Evolutionary conservation across 1,140 invertebrate genomes (phyloP).

Genomic region (Bombus turneri): DNA sequence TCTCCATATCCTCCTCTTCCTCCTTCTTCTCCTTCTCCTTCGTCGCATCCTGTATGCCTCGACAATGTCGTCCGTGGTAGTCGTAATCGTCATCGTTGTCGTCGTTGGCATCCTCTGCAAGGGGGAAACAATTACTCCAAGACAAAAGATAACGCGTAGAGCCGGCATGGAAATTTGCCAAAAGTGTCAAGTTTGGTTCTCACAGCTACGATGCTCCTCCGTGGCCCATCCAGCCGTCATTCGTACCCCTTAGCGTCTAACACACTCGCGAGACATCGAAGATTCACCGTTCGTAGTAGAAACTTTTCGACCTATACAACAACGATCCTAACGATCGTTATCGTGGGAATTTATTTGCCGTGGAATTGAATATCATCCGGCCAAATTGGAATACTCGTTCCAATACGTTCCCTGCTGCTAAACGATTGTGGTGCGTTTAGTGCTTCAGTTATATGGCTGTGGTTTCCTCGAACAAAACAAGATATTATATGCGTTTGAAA

Average conservation of each 20-base stretch:
- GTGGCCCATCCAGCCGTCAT: conserved; percentile 25
- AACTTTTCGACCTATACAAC: conserved; percentile 2
- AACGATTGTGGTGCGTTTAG: not conserved
- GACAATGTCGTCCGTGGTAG: not conserved
- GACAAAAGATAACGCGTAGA: conserved; percentile 73
- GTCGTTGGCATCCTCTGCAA: conserved; percentile 19
- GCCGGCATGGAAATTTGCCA: conserved; percentile 75
- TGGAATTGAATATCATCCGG: conserved; percentile 17
- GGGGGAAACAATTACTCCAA: conserved; percentile 75
- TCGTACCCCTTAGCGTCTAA: conserved; percentile 21
- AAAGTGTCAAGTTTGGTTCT: conserved; percentile 63
- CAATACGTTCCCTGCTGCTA: not conserved
- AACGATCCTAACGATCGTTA: conserved; percentile 1
- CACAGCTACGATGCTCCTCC: conserved; percentile 4
- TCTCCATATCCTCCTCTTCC: not conserved
- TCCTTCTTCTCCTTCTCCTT: not conserved
- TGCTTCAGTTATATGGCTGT: not conserved
- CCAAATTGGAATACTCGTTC: not conserved
- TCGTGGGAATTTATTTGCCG: conserved; percentile 9
- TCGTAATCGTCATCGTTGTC: not conserved
- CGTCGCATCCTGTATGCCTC: not conserved
- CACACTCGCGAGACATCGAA: conserved; percentile 1
- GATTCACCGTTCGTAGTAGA: not conserved
- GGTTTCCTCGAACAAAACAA: not conserved
- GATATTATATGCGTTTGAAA: no score